Base-by-base conservation (phyloP, 2,797 vertebrate genomes). In the Gadopsis bispinosus region DNA sequence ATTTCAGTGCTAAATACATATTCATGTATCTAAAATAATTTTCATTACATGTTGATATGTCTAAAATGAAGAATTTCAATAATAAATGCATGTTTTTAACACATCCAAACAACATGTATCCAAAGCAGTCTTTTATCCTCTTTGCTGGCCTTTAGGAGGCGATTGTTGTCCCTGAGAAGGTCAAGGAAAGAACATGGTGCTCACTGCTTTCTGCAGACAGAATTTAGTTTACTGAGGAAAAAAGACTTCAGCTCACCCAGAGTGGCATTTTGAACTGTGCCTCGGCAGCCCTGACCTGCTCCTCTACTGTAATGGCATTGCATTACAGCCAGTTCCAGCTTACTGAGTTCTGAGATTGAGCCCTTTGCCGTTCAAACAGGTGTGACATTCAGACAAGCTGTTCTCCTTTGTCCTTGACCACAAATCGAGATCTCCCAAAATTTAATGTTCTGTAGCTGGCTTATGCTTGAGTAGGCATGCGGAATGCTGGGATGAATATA, bases 271-370 rank as follows among this genome's bases (percentile, higher is more conserved):
- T 91, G 89, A 91, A 89, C 91, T 77, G 64, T 81, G 83, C 77
- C 83, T 83, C 78, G 3, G 84, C 72, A 72, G 80, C 84, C 70
- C 74, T 91, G 91, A 91, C 92, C 93, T 85, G 89, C 79, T 91
- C 91, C 85, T 86, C 63, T 77, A 80, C 78, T 86, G 87, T 92
- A 93, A 93, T 94, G 81, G 86, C 83, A 85, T 88, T 85, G 89
- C 83, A 95, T 95, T 93, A 91, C 84, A 90, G 81, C 77, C 88
- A 89, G 93, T 94, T 95, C 92, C 94, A 94, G 91, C 82, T 93
- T 93, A 93, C 83, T 94, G 93, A 92, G 73, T 93, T 82, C 89
- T 87, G 85, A 93, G 91, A 95, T 94, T 93, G 92, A 94, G 91
- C 87, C 88, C 88, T 94, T 94, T 90, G 83, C 87, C 84, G 88